Conservation (phyloP, 2,113 vertebrate species). For the Pampusana beccarii region DNA sequence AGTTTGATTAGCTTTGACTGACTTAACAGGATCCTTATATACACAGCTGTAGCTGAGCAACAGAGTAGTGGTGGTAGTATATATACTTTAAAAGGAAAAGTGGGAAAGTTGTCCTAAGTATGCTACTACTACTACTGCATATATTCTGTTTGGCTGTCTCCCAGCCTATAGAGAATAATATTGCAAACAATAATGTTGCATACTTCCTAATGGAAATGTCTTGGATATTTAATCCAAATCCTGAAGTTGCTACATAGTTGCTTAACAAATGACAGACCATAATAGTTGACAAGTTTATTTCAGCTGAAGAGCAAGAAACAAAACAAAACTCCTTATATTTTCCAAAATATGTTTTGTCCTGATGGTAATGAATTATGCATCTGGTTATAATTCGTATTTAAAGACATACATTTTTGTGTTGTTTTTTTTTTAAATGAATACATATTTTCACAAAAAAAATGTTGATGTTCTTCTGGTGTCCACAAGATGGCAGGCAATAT, state of each 20-base stretch:
- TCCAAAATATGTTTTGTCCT: neutral
- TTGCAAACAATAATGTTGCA: neutral
- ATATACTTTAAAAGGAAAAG: neutral
- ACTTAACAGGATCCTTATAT: neutral
- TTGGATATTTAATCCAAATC: neutral
- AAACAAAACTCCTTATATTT: neutral
- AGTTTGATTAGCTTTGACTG: neutral
- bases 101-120: neutral
- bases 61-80: no score
- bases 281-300: neutral
- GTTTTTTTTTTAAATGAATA: rapidly evolving
- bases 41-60: neutral
- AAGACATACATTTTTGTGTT: neutral
- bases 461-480: neutral
- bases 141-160: neutral
- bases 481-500: neutral
- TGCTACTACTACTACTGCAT: no score
- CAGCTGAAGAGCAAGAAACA: neutral
- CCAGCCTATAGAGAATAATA: neutral
- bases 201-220: neutral
- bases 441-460: neutral
- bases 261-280: neutral
- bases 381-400: neutral
- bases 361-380: neutral
- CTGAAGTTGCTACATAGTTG: neutral